A percentile compares a stretch with the other conserved stretches of the same genome.
phyloP scores from a whole-genome alignment of 2,113 vertebrate genomes.

The Dolichotis patagonum region DNA sequence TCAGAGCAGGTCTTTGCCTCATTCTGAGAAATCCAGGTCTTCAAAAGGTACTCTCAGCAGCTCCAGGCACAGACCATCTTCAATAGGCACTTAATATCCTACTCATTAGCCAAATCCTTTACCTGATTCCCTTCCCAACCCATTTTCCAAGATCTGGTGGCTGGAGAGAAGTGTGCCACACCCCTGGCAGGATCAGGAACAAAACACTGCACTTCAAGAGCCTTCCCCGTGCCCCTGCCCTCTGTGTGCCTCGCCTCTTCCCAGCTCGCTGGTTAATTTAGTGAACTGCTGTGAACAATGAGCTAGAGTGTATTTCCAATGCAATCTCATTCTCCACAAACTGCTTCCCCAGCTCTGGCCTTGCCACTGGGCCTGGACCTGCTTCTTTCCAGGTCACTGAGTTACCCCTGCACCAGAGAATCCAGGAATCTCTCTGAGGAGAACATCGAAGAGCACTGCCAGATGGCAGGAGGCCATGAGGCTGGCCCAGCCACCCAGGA shows the following conservation, averaged over 20 bases:
- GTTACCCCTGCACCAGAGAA: conserved; percentile 55
- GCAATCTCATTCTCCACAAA: not conserved
- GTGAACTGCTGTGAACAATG: not conserved
- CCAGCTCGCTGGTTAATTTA: not conserved
- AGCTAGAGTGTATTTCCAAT: not conserved
- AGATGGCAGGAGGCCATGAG: conserved; percentile 69
- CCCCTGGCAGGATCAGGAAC: not conserved
- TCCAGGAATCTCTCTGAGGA: conserved; percentile 57
- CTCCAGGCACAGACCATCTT: not conserved
- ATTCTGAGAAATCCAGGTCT: not conserved
- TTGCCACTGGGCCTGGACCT: not conserved
- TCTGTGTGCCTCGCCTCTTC: not conserved
- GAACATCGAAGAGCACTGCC: conserved; percentile 63
- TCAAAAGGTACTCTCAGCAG: not conserved
- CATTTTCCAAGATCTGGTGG: rapidly evolving
- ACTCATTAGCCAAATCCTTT: not conserved
- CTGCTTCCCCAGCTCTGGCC: not conserved
- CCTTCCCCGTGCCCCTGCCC: not conserved
- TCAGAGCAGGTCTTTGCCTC: not conserved
- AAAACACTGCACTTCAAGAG: not conserved
- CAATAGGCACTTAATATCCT: not conserved
- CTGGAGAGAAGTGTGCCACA: not conserved
- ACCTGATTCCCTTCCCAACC: not conserved
- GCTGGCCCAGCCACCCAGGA: not conserved
- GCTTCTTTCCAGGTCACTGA: not conserved